Percentiles rank a stretch among this genome's conserved stretches.
Conservation (phyloP, 2,888 invertebrate genomes). For the Nematopogon swammerdamellus region DNA sequence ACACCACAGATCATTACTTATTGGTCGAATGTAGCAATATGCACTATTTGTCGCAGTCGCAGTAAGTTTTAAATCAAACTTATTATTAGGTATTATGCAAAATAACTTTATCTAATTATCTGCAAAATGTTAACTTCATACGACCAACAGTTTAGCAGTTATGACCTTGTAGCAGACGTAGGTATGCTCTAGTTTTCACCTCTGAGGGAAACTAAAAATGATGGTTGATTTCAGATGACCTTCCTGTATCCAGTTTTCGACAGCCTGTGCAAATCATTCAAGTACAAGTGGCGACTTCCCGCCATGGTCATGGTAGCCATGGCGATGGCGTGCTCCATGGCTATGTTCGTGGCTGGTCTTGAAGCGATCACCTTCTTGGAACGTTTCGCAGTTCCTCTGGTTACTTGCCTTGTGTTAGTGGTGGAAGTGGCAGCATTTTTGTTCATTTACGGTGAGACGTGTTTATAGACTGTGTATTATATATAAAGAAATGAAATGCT, state of each 20-base stretch:
- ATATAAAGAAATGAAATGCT: too few species aligned
- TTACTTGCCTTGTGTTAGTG: slow-evolving; percentile 33
- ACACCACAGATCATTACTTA: too few species aligned
- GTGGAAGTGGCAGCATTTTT: slow-evolving; percentile 42
- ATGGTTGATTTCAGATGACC: not conserved
- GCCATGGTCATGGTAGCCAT: not conserved
- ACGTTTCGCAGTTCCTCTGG: slow-evolving; percentile 32
- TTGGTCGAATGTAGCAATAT: too few species aligned
- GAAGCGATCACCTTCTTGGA: slow-evolving; percentile 33
- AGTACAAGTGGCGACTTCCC: not conserved
- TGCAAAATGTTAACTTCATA: too few species aligned
- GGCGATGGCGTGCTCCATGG: slow-evolving; percentile 18
- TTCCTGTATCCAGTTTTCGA: not conserved
- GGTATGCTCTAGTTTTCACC: too few species aligned
- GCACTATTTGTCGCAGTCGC: too few species aligned
- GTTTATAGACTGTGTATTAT: not conserved
- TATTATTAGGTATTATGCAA: too few species aligned
- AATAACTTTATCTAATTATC: too few species aligned
- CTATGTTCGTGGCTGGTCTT: slow-evolving; percentile 31
- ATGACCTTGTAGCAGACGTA: too few species aligned
- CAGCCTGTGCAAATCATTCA: not conserved
- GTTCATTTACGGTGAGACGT: slow-evolving; percentile 38
- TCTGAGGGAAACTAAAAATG: not conserved
- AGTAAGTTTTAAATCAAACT: too few species aligned
- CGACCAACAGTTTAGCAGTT: too few species aligned